Evolutionary conservation across 2,113 vertebrate species (phyloP).

Genomic region (Nanorana parkeri): DNA sequence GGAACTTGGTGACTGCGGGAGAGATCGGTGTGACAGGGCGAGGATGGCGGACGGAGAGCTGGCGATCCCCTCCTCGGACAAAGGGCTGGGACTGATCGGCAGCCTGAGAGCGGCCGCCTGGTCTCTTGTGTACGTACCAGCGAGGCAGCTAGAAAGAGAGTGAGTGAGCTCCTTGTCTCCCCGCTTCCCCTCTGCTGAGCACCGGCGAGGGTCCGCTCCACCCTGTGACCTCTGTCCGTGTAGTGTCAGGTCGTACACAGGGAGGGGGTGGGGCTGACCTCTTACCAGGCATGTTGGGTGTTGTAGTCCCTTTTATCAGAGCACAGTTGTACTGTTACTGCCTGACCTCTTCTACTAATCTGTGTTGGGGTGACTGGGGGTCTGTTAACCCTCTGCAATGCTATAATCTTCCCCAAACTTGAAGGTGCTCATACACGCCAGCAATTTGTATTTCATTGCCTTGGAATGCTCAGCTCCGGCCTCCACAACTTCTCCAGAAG

Average conservation of each 20-base stretch:
- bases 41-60: conserved; percentile 31
- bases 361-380: too few relatives aligned
- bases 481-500: too few relatives aligned
- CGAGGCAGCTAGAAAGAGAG: conserved; percentile 42
- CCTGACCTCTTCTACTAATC: too few relatives aligned
- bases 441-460: too few relatives aligned
- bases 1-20: background rate
- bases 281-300: too few relatives aligned
- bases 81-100: conserved; percentile 39
- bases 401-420: too few relatives aligned
- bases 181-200: background rate
- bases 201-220: background rate
- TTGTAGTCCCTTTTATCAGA: too few relatives aligned
- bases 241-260: background rate
- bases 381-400: too few relatives aligned
- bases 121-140: conserved; percentile 50
- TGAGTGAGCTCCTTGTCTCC: conserved; percentile 29
- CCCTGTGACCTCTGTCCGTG: conserved; percentile 11
- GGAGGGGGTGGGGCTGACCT: background rate
- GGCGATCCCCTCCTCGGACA: conserved; percentile 11
- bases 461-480: too few relatives aligned
- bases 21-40: background rate
- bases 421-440: too few relatives aligned
- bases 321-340: too few relatives aligned
- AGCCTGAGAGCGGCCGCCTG: conserved; percentile 40